Evolutionary conservation across 2,888 invertebrate genomes (phyloP), one percentile per base, ranked within the genome.

Genomic region (Amiota mariae): DNA sequence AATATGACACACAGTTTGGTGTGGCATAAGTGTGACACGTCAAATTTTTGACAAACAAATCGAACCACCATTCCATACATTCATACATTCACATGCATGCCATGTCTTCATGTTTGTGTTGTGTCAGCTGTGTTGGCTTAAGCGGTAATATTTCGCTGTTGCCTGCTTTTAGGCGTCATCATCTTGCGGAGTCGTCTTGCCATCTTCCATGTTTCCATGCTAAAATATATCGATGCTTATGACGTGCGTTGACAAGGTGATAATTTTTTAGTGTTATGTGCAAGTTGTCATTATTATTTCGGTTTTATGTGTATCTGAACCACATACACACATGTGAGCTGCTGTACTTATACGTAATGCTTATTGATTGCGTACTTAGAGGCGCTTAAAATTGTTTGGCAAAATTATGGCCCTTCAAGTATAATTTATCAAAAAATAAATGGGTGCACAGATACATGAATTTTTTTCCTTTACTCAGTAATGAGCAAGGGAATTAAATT

Each of bases 151-250:
- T 9, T 11, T 15, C 20, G 61, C 36, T 70, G 66, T 49, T 64
- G 47, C 18, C 15, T 57, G 12, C 54, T 47, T 49, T 48, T 61
- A 13, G 12, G 12, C 12, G 24, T 51, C 24, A 20, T 18, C 24
- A 18, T 51, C 54, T 20, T 54, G 12, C 24, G 13, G 3, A 36
- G 36, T 36, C 6, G 36, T 36, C 36, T 36, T 36, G 36, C 36
- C 36, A 36, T 36, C 20, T 67, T 48, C 10, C 18, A n/a, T 15
- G 15, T 75, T 76, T 84, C 78, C 77, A 15, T 8, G 20, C 59
- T 84, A 81, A 82, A 84, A 82, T 84, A 36, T 36, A 85, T 82
- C 82, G 85, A 84, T 81, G 81, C 76, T 79, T 81, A 81, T 82
- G 82, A 85, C 84, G 82, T 79, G 78, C 79, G 82, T 76, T 85